Conservation (phyloP, 2,888 invertebrate species). For the Lepidocyrtinus sp. region DNA sequence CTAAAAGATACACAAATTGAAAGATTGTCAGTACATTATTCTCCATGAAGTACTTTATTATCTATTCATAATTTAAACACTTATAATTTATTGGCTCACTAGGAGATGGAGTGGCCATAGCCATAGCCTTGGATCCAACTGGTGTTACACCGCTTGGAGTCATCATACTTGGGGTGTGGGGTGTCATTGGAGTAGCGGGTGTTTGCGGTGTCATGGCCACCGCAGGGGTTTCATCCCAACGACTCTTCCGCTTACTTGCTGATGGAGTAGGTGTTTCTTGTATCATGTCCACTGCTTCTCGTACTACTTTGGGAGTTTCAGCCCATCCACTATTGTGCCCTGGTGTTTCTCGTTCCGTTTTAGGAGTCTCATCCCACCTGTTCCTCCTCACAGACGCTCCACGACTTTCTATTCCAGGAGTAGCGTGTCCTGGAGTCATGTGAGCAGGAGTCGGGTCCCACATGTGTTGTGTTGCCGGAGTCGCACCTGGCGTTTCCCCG, state of each 20-base stretch:
- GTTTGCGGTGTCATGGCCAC: constrained; percentile 76
- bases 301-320: constrained; percentile 97
- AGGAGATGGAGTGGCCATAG: constrained; percentile 97
- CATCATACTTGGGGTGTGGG: constrained; percentile 80
- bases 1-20: no score
- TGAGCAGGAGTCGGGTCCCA: constrained; percentile 99
- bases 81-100: constrained; percentile 72
- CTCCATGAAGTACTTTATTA: not conserved
- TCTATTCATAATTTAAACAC: not conserved
- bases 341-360: constrained; percentile 97
- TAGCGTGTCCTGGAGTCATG: constrained; percentile 87
- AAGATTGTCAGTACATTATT: no score
- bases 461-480: constrained; percentile 89
- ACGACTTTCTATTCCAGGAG: constrained; percentile 81
- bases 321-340: constrained; percentile 99
- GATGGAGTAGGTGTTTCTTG: constrained; percentile 87
- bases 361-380: constrained; percentile 99
- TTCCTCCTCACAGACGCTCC: constrained; percentile 85
- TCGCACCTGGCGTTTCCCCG: constrained; percentile 88
- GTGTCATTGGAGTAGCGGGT: constrained; percentile 80
- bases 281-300: constrained; percentile 80
- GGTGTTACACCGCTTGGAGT: constrained; percentile 91
- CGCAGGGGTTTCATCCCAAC: constrained; percentile 99
- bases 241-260: constrained; percentile 93
- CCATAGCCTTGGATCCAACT: constrained; percentile 96